Evolutionary conservation across 2,113 vertebrate species (phyloP).

Genomic region (Aphelocoma coerulescens): DNA sequence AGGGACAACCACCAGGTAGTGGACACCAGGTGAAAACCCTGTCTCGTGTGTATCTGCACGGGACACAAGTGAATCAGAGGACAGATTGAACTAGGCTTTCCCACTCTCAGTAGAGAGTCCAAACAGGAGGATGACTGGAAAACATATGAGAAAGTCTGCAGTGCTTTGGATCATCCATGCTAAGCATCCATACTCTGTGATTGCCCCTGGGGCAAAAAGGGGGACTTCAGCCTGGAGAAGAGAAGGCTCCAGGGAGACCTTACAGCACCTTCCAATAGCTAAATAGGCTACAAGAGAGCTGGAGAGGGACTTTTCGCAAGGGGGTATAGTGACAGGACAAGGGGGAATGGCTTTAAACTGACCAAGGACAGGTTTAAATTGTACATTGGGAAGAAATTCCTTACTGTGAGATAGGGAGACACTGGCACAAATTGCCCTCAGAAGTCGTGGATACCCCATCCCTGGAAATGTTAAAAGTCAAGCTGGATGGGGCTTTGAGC

Average conservation of each 20-base stretch:
- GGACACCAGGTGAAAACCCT: neutral
- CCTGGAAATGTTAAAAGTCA: neutral
- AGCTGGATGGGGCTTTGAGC: neutral
- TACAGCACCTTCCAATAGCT: too few relatives aligned
- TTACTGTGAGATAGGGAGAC: neutral
- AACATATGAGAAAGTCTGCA: neutral
- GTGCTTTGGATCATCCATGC: neutral
- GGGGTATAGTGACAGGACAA: neutral
- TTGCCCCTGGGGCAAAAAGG: neutral
- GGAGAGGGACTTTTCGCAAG: too few relatives aligned
- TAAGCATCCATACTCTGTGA: rapidly evolving
- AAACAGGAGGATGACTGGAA: neutral
- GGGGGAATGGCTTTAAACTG: neutral
- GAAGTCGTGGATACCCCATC: neutral
- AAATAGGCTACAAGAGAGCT: neutral
- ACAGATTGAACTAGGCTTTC: neutral
- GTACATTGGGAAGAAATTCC: neutral
- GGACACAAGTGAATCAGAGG: neutral
- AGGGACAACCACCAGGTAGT: neutral
- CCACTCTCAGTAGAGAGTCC: neutral
- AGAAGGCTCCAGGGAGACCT: neutral
- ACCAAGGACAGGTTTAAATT: neutral
- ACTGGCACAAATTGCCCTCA: neutral
- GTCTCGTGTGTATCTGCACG: neutral
- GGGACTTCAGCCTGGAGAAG: neutral